Evolutionary conservation across 1,140 invertebrate genomes (phyloP), one percentile per base, ranked within the genome.

Genomic region (Lanistes nyassanus): DNA sequence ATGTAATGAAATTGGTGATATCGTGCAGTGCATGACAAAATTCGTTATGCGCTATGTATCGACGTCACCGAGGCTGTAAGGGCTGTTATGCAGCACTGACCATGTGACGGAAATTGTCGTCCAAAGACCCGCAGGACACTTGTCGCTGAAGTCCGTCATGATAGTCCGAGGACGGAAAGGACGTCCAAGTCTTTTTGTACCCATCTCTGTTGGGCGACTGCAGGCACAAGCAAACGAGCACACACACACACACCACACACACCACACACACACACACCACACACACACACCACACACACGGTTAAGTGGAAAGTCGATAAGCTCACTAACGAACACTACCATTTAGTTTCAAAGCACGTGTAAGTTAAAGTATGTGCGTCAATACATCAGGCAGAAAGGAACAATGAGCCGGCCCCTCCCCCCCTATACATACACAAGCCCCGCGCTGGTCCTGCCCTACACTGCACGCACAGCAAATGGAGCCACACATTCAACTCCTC

Each of bases 171-270:
- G 39, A 42, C 0, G 81, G 79, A 39, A 78, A 64, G 37, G 79
- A 80, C 23, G 73, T 55, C 81, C 81, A 82, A n/a, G 78, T 76
- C 66, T 81, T 78, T 53, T 77, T 23, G 26, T 76, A 70, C n/a
- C 39, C 69, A 74, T 58, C 36, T 26, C 60, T 77, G 47, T 4
- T 67, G 19, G 56, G 64, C 55, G 53, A 74, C 64, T 39, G 76
- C 13, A 51, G 42, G 37, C 21, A n/a, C n/a, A 47, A 47, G 42
- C 62, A 65, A 26, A 60, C 23, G 31, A 9, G 23, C 62, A 65
- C 23, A 65, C 31, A 65, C 31, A 37, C 34, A 66, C 64, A 66
- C 34, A 66, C 64, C 7, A 36, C n/a, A 37, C 64, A 21, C 64
- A 37, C 34, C 62, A 65, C 23, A 65, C 31, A 65, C 31, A 37